These are phyloP conservation scores for Drosophila mojavensis DNA, from an alignment of 1,140 invertebrate species.

Conservation along the genomic window DNA sequence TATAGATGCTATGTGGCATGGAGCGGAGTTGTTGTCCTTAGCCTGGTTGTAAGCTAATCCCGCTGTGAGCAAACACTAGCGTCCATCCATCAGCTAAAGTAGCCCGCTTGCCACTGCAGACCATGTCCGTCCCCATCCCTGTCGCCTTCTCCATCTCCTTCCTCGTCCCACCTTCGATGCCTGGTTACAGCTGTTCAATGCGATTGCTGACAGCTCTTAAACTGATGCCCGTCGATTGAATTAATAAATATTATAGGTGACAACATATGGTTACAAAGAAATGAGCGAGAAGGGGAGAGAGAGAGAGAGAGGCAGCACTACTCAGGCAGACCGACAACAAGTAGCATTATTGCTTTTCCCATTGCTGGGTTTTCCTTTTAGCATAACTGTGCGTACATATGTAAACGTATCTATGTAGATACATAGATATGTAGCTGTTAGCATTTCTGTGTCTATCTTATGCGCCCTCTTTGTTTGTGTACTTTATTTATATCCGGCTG, in stretches of 20 bases:
- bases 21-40: slow-evolving; percentile 49
- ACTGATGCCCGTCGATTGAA: slow-evolving; percentile 77
- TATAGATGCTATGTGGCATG: slow-evolving; percentile 56
- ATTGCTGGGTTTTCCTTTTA: slow-evolving; percentile 57
- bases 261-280: slow-evolving; percentile 62
- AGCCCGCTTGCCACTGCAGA: too few relatives aligned
- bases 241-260: slow-evolving; percentile 81
- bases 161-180: background rate
- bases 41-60: slow-evolving; percentile 66
- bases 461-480: slow-evolving; percentile 24
- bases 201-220: slow-evolving; percentile 71
- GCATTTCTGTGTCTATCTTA: slow-evolving; percentile 37
- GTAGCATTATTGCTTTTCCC: slow-evolving; percentile 60
- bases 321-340: slow-evolving; percentile 18
- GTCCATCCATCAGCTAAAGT: slow-evolving; percentile 47
- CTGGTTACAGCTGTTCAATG: slow-evolving; percentile 43
- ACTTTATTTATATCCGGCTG: slow-evolving; percentile 48
- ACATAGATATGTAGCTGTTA: too few relatives aligned
- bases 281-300: background rate
- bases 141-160: too few relatives aligned
- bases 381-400: slow-evolving; percentile 27
- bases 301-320: background rate
- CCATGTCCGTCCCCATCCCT: too few relatives aligned
- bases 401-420: background rate
- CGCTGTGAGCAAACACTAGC: slow-evolving; percentile 56